Conservation (phyloP, 2,888 invertebrate species). For the Limenitis camilla region DNA sequence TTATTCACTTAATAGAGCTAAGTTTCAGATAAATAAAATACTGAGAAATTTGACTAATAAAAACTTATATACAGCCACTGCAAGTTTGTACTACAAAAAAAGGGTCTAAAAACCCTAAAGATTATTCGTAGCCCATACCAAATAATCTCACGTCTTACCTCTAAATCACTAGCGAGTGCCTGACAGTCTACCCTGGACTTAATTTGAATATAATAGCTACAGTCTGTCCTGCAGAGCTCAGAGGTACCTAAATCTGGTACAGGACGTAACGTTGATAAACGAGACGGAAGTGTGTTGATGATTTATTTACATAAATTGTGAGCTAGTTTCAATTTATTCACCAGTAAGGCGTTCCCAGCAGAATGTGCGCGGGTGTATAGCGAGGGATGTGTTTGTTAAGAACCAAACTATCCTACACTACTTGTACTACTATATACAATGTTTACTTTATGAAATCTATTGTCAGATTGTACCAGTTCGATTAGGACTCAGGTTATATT, state of each 20-base stretch:
- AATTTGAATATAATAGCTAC: constrained; percentile 30
- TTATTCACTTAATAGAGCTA: too few relatives aligned
- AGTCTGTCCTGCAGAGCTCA: constrained; percentile 12
- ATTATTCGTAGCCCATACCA: constrained; percentile 21
- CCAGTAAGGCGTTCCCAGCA: too few relatives aligned
- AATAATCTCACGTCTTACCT: constrained; percentile 26
- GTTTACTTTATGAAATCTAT: too few relatives aligned
- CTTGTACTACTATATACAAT: too few relatives aligned
- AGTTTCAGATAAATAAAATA: too few relatives aligned
- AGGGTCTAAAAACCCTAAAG: constrained; percentile 16
- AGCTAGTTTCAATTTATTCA: constrained; percentile 23
- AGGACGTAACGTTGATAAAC: constrained; percentile 28
- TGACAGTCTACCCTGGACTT: constrained; percentile 27
- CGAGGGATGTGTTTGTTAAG: too few relatives aligned
- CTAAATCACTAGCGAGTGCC: constrained; percentile 30
- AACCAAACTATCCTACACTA: too few relatives aligned
- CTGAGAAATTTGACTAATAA: too few relatives aligned
- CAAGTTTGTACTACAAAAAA: constrained; percentile 15
- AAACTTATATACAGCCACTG: too few relatives aligned
- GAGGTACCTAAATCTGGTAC: constrained; percentile 19
- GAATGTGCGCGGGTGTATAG: too few relatives aligned
- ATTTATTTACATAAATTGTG: constrained; percentile 29
- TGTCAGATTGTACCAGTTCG: too few relatives aligned
- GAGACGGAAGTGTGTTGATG: constrained; percentile 27
- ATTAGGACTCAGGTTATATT: too few relatives aligned